Evolutionary conservation across 1,140 invertebrate species (phyloP).

Genomic region (Oreohelix idahoensis): DNA sequence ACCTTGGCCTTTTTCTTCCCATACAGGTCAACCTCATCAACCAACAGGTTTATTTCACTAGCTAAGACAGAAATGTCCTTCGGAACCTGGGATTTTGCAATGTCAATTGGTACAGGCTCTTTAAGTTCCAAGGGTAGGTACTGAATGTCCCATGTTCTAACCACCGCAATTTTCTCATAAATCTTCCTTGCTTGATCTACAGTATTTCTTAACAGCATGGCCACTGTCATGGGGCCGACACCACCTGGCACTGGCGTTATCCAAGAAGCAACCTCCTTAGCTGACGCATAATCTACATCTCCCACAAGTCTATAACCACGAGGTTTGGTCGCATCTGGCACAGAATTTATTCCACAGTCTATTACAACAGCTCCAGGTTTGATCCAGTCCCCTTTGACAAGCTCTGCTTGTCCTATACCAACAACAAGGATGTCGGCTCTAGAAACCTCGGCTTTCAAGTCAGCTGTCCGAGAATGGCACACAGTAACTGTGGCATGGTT

Average conservation of each 20-base stretch:
- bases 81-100: conserved; percentile 89
- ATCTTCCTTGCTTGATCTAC: conserved; percentile 82
- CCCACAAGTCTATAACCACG: conserved; percentile 90
- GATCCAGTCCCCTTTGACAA: conserved; percentile 96
- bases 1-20: conserved; percentile 97
- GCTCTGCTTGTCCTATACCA: conserved; percentile 90
- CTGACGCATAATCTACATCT: conserved; percentile 92
- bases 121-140: conserved; percentile 63
- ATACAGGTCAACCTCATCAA: conserved; percentile 89
- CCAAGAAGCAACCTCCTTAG: conserved; percentile 83
- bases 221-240: conserved; percentile 98
- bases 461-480: conserved; percentile 94
- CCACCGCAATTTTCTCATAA: conserved; percentile 73
- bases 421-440: conserved; percentile 96
- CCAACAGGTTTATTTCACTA: conserved; percentile 77
- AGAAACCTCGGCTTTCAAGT: conserved; percentile 76
- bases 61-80: conserved; percentile 81
- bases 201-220: conserved; percentile 97
- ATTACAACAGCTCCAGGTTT: conserved; percentile 99
- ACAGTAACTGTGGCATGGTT: conserved; percentile 96
- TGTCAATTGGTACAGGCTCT: conserved; percentile 78
- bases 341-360: conserved; percentile 97
- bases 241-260: conserved; percentile 99
- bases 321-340: conserved; percentile 88
- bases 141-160: conserved; percentile 63